A percentile compares a stretch with the other conserved stretches of the same genome.
Conservation (phyloP, 1,140 invertebrate genomes). For the Cylas formicarius region DNA sequence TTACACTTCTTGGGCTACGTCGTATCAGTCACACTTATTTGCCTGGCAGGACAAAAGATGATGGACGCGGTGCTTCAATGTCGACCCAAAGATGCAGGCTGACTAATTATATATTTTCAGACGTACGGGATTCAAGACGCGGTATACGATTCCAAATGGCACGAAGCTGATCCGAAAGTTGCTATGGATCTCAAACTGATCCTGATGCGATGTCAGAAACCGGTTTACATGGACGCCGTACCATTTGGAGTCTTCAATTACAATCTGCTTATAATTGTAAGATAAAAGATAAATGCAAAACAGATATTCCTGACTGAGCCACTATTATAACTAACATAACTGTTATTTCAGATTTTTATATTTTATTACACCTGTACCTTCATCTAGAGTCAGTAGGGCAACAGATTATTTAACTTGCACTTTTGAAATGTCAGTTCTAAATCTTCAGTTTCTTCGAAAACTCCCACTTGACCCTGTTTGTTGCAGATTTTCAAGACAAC, state of each 20-base stretch:
- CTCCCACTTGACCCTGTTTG: too few species aligned
- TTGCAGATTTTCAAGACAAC: too few species aligned
- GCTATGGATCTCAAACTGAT: constrained; percentile 1
- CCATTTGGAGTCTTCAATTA: constrained; percentile 1
- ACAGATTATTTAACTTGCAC: too few species aligned
- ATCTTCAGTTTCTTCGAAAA: too few species aligned
- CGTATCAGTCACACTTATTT: constrained; percentile 9
- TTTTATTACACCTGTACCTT: too few species aligned
- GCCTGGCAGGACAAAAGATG: constrained; percentile 9
- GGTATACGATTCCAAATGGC: background rate
- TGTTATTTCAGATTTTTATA: too few species aligned
- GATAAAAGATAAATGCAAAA: too few species aligned
- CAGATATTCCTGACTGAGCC: too few species aligned
- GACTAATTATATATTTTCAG: constrained; percentile 3
- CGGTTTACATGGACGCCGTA: background rate
- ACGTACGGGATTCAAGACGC: constrained; percentile 9
- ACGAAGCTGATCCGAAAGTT: background rate
- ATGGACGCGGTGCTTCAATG: background rate
- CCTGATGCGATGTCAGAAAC: constrained; percentile 5
- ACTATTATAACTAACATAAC: too few species aligned
- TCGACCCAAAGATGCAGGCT: too few species aligned
- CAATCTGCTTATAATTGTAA: constrained; percentile 1
- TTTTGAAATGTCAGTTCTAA: too few species aligned
- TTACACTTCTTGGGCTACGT: constrained; percentile 9
- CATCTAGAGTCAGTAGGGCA: too few species aligned